Conservation (phyloP, 2,113 vertebrate genomes). For the Corydoras maculifer region DNA sequence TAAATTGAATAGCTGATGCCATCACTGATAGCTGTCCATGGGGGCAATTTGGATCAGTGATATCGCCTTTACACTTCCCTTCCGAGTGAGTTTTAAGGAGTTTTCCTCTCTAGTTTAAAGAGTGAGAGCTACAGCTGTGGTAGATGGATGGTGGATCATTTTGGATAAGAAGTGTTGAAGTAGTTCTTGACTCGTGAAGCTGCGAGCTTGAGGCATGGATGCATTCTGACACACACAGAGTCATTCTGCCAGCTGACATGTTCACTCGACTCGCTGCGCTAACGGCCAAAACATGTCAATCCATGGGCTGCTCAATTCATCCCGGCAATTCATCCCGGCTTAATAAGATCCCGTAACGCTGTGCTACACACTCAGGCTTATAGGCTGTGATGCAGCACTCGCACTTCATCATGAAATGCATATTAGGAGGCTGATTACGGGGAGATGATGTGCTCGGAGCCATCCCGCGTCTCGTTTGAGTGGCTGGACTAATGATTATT, state of each 20-base stretch:
- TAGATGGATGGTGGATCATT: not conserved
- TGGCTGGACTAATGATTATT: not conserved
- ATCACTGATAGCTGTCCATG: too few species aligned
- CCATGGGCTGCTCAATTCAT: not conserved
- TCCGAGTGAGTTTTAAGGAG: too few species aligned
- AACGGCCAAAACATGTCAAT: not conserved
- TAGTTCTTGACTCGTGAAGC: not conserved
- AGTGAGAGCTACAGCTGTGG: not conserved
- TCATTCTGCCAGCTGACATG: not conserved
- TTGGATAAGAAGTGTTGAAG: not conserved
- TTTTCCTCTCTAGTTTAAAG: too few species aligned
- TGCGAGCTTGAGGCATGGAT: not conserved
- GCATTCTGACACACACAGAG: not conserved
- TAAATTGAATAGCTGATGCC: too few species aligned
- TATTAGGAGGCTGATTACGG: constrained; percentile 1
- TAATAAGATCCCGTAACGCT: constrained; percentile 8
- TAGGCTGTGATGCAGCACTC: not conserved
- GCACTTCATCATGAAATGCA: constrained; percentile 1
- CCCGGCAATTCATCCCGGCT: not conserved
- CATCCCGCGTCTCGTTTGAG: not conserved
- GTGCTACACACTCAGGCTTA: not conserved
- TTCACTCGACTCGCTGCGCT: not conserved
- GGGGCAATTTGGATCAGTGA: too few species aligned
- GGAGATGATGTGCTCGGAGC: constrained; percentile 16
- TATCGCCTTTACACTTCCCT: too few species aligned